These are phyloP conservation scores for Phyllotreta striolata DNA, from an alignment of 2,888 invertebrate genomes.

Conservation along the genomic window DNA sequence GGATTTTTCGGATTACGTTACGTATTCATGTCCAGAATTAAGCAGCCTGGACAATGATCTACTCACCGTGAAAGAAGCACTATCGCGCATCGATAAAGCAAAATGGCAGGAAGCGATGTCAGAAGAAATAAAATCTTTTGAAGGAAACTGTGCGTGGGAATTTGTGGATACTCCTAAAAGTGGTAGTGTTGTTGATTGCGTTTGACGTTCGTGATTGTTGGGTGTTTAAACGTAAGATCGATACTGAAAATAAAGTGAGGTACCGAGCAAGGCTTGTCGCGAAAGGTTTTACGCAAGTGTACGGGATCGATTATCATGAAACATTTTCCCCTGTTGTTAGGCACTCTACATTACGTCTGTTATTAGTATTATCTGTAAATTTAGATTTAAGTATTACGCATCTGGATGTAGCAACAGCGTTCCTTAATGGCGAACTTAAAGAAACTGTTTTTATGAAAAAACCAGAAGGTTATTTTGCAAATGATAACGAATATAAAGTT, in stretches of 20 bases:
- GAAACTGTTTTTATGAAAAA: conserved; percentile 12
- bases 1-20: too few relatives aligned
- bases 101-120: too few relatives aligned
- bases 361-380: conserved; percentile 43
- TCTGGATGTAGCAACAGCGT: conserved; percentile 44
- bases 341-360: conserved; percentile 40
- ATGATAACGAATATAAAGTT: too few relatives aligned
- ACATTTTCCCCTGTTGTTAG: conserved; percentile 44
- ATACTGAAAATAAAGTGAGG: conserved; percentile 34
- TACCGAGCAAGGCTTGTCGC: conserved; percentile 42
- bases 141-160: too few relatives aligned
- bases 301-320: conserved; percentile 39
- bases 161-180: conserved; percentile 15
- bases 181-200: conserved; percentile 36
- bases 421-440: conserved; percentile 28
- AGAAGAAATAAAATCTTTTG: too few relatives aligned
- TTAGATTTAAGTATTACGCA: conserved; percentile 38
- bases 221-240: conserved; percentile 39
- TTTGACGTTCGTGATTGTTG: too few relatives aligned
- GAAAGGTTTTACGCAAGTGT: conserved; percentile 40
- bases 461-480: conserved; percentile 4
- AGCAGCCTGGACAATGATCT: conserved; percentile 25
- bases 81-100: conserved; percentile 28
- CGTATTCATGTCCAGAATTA: too few relatives aligned
- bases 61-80: conserved; percentile 32